These are phyloP conservation scores for Malurus splendens DNA, from an alignment of 2,797 vertebrate species.

Conservation along the genomic window DNA sequence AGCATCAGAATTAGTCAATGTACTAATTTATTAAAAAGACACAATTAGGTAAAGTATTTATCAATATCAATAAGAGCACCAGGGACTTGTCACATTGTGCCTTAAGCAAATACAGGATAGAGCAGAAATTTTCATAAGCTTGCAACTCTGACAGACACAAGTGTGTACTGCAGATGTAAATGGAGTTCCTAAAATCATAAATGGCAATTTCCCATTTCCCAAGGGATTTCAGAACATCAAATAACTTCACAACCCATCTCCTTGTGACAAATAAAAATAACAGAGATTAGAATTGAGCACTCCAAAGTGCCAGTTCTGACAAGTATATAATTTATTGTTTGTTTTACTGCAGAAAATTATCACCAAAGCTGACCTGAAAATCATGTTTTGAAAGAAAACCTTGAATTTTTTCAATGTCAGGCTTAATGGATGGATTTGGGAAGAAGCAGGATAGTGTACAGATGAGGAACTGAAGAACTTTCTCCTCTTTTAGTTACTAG, in stretches of 20 bases:
- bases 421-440: not conserved
- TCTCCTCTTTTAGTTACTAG: not conserved
- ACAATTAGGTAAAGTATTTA: not conserved
- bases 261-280: not conserved
- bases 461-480: not conserved
- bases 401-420: not conserved
- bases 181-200: not conserved
- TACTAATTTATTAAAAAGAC: not conserved
- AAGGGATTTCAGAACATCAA: not conserved
- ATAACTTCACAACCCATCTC: not conserved
- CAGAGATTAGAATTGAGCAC: not conserved
- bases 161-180: not conserved
- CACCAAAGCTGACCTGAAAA: not conserved
- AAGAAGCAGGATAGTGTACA: not conserved
- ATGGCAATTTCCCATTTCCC: not conserved
- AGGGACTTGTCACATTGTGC: not conserved
- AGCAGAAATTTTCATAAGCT: not conserved
- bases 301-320: not conserved
- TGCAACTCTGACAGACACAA: not conserved
- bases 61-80: rapidly evolving
- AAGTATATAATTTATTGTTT: not conserved
- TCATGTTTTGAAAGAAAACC: not conserved
- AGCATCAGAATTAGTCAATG: not conserved
- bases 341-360: not conserved
- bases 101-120: not conserved